Conservation (phyloP, 2,888 invertebrate genomes). For the Metopia argyrocephala region DNA sequence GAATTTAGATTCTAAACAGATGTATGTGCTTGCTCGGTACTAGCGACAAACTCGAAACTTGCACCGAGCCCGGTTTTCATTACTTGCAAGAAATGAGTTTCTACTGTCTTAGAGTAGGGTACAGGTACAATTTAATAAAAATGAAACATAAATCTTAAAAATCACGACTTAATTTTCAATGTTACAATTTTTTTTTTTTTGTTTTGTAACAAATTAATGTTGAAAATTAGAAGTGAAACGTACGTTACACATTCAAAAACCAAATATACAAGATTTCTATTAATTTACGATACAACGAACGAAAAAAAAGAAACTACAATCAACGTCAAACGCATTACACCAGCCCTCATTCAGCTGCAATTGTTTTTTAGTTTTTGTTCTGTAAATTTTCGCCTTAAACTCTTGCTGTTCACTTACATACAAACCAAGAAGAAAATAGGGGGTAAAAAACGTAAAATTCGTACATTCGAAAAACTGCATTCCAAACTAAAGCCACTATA, state of each 20-base stretch:
- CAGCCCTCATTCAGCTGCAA: background rate
- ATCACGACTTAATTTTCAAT: conserved; percentile 56
- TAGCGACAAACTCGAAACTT: too few relatives aligned
- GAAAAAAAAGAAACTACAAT: conserved; percentile 3
- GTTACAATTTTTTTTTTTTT: conserved; percentile 20
- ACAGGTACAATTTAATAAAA: too few relatives aligned
- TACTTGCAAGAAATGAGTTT: too few relatives aligned
- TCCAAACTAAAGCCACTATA: conserved; percentile 45
- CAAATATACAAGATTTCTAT: background rate
- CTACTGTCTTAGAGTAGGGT: too few relatives aligned
- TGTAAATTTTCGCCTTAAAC: too few relatives aligned
- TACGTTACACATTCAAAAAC: background rate
- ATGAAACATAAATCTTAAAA: conserved; percentile 16
- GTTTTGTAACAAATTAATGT: conserved; percentile 34
- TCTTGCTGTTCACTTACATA: conserved; percentile 25
- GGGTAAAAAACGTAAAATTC: background rate
- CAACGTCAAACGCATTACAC: background rate
- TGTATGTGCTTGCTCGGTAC: too few relatives aligned
- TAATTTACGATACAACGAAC: background rate
- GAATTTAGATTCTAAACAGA: too few relatives aligned
- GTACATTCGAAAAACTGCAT: conserved; percentile 64
- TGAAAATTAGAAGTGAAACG: conserved; percentile 23
- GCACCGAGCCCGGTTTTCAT: too few relatives aligned
- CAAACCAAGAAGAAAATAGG: background rate
- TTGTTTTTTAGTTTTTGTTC: background rate